Evolutionary conservation across 2,888 invertebrate species (phyloP).

Genomic region (Synanthedon tipuliformis): DNA sequence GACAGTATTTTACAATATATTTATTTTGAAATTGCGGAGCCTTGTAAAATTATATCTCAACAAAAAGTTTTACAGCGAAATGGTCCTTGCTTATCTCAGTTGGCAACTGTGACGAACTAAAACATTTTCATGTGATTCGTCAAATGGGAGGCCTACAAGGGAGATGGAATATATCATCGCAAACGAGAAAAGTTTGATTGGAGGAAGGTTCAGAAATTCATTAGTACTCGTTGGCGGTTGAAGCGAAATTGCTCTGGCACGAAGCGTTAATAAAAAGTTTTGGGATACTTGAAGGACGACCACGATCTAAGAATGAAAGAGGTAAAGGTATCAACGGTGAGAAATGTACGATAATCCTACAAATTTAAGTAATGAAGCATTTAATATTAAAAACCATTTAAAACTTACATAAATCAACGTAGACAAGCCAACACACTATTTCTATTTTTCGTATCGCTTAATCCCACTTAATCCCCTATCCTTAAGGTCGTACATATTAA

Average conservation of each 20-base stretch:
- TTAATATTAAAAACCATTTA: too few relatives aligned
- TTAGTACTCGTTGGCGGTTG: slow-evolving; percentile 41
- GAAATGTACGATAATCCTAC: neutral
- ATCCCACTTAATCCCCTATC: too few relatives aligned
- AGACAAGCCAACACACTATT: too few relatives aligned
- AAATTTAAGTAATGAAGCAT: too few relatives aligned
- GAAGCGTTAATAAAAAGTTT: slow-evolving; percentile 1
- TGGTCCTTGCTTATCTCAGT: slow-evolving; percentile 3
- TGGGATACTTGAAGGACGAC: neutral
- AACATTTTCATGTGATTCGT: slow-evolving; percentile 12
- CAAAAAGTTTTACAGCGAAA: slow-evolving; percentile 4
- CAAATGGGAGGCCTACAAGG: slow-evolving; percentile 18
- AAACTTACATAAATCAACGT: too few relatives aligned
- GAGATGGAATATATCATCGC: slow-evolving; percentile 45
- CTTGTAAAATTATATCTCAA: neutral
- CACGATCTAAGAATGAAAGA: neutral
- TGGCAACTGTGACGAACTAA: neutral
- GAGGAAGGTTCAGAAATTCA: slow-evolving; percentile 51
- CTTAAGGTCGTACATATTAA: too few relatives aligned
- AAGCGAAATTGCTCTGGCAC: slow-evolving; percentile 31
- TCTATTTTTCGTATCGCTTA: too few relatives aligned
- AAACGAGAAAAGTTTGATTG: slow-evolving; percentile 65
- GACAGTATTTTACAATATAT: too few relatives aligned
- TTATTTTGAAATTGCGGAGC: too few relatives aligned
- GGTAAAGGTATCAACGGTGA: neutral